phyloP scores from a whole-genome alignment of 2,888 invertebrate genomes.

The Gari tellinella region DNA sequence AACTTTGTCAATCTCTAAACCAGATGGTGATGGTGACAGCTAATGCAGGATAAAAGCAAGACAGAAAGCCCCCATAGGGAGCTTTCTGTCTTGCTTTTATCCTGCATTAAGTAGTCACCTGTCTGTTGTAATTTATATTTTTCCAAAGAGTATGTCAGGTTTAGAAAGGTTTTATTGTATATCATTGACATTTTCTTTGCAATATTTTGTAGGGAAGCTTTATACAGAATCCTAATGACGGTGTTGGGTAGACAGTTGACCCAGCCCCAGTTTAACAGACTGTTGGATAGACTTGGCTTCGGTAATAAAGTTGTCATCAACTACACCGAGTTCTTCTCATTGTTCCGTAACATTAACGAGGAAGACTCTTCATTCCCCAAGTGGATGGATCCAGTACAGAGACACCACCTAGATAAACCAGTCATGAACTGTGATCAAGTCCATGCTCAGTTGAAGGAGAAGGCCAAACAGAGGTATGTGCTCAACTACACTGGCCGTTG shows the following conservation, averaged over 20 bases:
- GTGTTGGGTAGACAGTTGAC: slow-evolving; percentile 73
- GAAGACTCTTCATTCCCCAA: slow-evolving; percentile 71
- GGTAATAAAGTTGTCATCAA: slow-evolving; percentile 75
- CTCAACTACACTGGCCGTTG: no score
- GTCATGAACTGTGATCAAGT: slow-evolving; percentile 80
- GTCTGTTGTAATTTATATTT: no score
- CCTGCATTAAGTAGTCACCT: no score
- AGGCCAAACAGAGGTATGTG: slow-evolving; percentile 80
- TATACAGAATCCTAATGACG: slow-evolving; percentile 80
- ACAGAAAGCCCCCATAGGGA: no score
- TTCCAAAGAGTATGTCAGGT: no score
- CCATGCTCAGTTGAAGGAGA: slow-evolving; percentile 81
- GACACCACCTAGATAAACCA: slow-evolving; percentile 72
- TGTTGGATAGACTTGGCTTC: slow-evolving; percentile 79
- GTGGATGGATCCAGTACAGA: slow-evolving; percentile 83
- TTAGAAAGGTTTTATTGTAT: no score
- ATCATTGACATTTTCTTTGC: no score
- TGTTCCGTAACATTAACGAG: slow-evolving; percentile 76
- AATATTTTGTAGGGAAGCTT: slow-evolving; percentile 77
- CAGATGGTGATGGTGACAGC: no score
- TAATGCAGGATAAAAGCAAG: no score
- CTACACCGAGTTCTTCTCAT: slow-evolving; percentile 81
- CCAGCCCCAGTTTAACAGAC: slow-evolving; percentile 70
- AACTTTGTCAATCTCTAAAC: no score
- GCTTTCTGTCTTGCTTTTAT: no score